Percentiles rank a stretch among this genome's conserved stretches.
Evolutionary conservation across 2,113 vertebrate species (phyloP).

Genomic region (human (Homo sapiens)): DNA sequence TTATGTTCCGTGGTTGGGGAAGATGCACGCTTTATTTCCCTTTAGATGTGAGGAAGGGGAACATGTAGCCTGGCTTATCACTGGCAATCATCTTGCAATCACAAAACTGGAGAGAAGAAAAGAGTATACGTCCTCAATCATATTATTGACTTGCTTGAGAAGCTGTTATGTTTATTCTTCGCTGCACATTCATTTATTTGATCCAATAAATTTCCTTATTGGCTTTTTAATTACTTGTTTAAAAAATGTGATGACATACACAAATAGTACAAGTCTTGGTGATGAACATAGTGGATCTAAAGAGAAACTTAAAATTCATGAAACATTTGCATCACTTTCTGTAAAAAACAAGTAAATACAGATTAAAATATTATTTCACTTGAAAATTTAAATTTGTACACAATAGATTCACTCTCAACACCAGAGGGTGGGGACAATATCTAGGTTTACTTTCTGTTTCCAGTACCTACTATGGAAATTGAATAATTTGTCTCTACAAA

Average conservation of each 20-base stretch:
- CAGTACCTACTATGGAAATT: background rate
- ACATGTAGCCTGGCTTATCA: background rate
- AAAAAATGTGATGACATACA: constrained; percentile 3
- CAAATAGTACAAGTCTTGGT: background rate
- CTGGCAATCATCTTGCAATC: background rate
- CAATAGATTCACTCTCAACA: background rate
- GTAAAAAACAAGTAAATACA: background rate
- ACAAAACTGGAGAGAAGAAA: background rate
- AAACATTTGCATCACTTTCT: background rate
- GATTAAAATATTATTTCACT: background rate
- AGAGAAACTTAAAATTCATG: background rate
- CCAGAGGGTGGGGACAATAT: background rate
- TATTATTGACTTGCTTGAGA: background rate
- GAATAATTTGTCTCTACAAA: background rate
- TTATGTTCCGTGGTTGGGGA: background rate
- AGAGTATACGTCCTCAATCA: background rate
- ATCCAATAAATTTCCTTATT: background rate
- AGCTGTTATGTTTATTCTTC: background rate
- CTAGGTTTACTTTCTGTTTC: background rate
- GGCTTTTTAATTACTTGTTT: background rate
- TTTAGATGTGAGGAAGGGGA: background rate
- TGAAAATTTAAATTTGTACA: background rate
- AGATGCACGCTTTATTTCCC: background rate
- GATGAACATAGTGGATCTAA: background rate
- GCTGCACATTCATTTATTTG: background rate